Evolutionary conservation across 1,140 invertebrate species (phyloP).

Genomic region (Potamilus streckersoni): DNA sequence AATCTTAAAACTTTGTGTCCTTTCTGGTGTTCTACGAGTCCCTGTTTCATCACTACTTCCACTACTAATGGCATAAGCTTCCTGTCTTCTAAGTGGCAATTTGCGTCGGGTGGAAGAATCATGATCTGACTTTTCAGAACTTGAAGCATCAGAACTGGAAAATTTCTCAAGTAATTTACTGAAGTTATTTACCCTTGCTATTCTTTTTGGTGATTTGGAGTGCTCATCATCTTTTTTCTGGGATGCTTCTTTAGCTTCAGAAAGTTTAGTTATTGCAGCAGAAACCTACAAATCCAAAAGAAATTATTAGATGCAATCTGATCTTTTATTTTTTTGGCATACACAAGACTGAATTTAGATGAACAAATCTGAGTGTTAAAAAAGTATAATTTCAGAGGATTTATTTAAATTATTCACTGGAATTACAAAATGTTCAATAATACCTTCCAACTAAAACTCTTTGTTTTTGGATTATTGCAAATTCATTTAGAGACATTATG

Average conservation of each 20-base stretch:
- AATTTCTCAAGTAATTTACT: constrained; percentile 42
- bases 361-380: background rate
- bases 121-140: constrained; percentile 34
- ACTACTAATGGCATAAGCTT: constrained; percentile 37
- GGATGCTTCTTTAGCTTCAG: constrained; percentile 30
- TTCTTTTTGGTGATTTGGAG: constrained; percentile 27
- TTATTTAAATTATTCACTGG: background rate
- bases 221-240: constrained; percentile 19
- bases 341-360: background rate
- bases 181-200: constrained; percentile 40
- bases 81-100: constrained; percentile 35
- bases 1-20: constrained; percentile 39
- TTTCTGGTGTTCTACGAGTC: constrained; percentile 38
- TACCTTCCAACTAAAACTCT: background rate
- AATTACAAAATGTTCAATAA: background rate
- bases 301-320: background rate
- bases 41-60: constrained; percentile 37
- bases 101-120: constrained; percentile 32
- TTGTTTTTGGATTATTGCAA: background rate
- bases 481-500: too few species aligned
- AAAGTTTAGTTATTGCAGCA: constrained; percentile 37
- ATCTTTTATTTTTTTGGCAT: background rate
- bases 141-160: constrained; percentile 41
- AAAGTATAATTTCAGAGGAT: background rate
- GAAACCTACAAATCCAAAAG: constrained; percentile 31